phyloP scores from a whole-genome alignment of 2,888 invertebrate genomes.

The Acleris holmiana region DNA sequence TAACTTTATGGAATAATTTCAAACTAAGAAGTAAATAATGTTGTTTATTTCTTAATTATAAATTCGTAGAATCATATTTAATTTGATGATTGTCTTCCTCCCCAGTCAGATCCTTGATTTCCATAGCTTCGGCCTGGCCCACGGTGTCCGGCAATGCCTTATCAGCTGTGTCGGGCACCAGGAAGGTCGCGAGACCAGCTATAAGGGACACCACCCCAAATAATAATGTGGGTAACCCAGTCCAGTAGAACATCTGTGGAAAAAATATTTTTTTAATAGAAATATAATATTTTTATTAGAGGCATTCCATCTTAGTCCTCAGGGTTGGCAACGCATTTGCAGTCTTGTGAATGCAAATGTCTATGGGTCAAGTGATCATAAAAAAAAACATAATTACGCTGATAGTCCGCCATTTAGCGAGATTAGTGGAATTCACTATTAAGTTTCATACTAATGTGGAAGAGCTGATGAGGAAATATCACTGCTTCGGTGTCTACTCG shows the following conservation, averaged over 20 bases:
- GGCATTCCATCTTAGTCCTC: too few species aligned
- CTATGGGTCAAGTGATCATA: too few species aligned
- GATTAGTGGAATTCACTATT: too few species aligned
- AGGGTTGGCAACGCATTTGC: too few species aligned
- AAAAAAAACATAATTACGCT: background rate
- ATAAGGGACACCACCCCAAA: slow-evolving; percentile 47
- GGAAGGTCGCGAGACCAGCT: slow-evolving; percentile 45
- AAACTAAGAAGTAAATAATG: background rate
- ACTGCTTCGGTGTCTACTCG: too few species aligned
- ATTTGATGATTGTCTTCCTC: background rate
- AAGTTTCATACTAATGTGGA: too few species aligned
- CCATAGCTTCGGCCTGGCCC: slow-evolving; percentile 48
- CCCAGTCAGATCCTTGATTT: slow-evolving; percentile 19
- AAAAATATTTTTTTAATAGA: too few species aligned
- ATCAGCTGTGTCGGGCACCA: slow-evolving; percentile 52
- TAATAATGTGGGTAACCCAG: slow-evolving; percentile 50
- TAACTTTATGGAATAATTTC: background rate
- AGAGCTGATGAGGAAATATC: too few species aligned
- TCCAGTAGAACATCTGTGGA: slow-evolving; percentile 47
- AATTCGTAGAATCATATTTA: background rate
- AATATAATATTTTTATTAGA: too few species aligned
- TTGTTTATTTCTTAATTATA: background rate
- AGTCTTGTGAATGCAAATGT: too few species aligned
- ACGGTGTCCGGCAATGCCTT: slow-evolving; percentile 49
- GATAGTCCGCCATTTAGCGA: too few species aligned